These are phyloP conservation scores for Vicugna pacos DNA, from an alignment of 2,113 vertebrate genomes.

Conservation along the genomic window DNA sequence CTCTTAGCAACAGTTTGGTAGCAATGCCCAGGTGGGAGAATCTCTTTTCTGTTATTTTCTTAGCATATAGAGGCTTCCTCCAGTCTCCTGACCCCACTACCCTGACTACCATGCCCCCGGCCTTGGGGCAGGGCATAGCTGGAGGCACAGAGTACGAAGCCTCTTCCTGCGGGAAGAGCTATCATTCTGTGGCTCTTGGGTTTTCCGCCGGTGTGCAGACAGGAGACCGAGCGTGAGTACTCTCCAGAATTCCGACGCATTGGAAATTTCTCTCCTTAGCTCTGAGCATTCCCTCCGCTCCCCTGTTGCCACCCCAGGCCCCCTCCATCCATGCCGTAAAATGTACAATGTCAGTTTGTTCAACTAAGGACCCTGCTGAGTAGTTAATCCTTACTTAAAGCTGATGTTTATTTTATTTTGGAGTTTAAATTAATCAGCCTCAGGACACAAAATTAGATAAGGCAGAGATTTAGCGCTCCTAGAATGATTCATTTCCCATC, in stretches of 20 bases:
- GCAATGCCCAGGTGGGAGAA: background rate
- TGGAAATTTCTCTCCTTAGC: fast-evolving
- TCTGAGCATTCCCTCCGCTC: background rate
- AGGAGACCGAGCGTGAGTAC: fast-evolving
- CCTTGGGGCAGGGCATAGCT: no score
- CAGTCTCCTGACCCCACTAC: background rate
- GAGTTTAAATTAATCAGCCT: constrained; percentile 77
- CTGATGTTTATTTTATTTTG: constrained; percentile 75
- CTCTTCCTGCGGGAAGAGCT: background rate
- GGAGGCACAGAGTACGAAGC: background rate
- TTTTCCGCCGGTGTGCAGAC: background rate
- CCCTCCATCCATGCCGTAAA: background rate
- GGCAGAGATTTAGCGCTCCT: constrained; percentile 43
- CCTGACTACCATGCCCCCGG: no score
- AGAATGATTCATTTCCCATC: background rate
- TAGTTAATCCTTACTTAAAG: constrained; percentile 74
- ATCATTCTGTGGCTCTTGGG: background rate
- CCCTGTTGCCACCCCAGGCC: fast-evolving
- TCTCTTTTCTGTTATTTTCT: background rate
- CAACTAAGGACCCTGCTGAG: constrained; percentile 42
- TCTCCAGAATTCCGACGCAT: fast-evolving
- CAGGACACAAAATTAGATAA: constrained; percentile 75
- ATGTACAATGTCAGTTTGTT: constrained; percentile 21
- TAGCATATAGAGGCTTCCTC: background rate
- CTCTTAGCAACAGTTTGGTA: background rate